These are phyloP conservation scores for Cheilosia vernalis DNA, from an alignment of 2,888 invertebrate species.

Conservation along the genomic window DNA sequence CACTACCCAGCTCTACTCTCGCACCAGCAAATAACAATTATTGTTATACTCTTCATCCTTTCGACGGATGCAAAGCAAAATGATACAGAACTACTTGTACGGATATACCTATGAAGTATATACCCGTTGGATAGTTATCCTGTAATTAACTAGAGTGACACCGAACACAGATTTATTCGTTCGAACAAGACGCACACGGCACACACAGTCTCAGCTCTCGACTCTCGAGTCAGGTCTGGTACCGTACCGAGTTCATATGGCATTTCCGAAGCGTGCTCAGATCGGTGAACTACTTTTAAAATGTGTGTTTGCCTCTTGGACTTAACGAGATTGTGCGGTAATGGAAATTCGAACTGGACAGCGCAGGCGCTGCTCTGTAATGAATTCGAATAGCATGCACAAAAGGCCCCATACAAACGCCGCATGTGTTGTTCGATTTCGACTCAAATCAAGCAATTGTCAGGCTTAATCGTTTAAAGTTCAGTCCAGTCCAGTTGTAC, in stretches of 20 bases:
- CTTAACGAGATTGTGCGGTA: constrained; percentile 5
- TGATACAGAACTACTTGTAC: constrained; percentile 47
- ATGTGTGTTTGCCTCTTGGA: constrained; percentile 21
- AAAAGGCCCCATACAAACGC: not conserved
- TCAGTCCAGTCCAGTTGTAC: not conserved
- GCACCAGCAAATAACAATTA: constrained; percentile 66
- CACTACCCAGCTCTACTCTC: constrained; percentile 43
- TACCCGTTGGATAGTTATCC: constrained; percentile 48
- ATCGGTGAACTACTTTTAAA: constrained; percentile 55
- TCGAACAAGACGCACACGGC: constrained; percentile 42
- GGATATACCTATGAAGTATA: not conserved
- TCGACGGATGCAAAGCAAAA: constrained; percentile 55
- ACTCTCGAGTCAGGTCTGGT: not conserved
- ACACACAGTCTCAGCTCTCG: not conserved
- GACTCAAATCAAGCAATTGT: constrained; percentile 15
- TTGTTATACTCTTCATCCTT: constrained; percentile 62
- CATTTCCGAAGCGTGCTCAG: constrained; percentile 17
- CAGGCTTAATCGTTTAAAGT: constrained; percentile 1
- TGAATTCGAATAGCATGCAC: not conserved
- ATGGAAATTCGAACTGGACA: not conserved
- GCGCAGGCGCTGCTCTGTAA: too few species aligned
- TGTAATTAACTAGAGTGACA: constrained; percentile 69
- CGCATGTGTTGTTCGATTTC: not conserved
- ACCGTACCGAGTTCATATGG: constrained; percentile 30
- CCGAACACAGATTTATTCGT: constrained; percentile 67